phyloP scores from a whole-genome alignment of 2,888 invertebrate genomes.

The Plagodis pulveraria region DNA sequence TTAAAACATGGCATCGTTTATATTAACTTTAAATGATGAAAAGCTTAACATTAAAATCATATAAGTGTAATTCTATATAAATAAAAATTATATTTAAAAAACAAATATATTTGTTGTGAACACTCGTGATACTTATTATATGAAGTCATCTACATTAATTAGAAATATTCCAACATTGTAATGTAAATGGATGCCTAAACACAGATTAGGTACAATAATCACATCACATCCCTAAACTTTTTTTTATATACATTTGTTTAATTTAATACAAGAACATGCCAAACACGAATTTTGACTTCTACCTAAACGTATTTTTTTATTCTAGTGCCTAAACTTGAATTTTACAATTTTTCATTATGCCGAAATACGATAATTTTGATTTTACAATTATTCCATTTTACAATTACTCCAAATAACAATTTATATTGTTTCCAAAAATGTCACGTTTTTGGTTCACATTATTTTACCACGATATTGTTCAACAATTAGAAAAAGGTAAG shows the following conservation, averaged over 20 bases:
- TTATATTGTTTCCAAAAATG: slow-evolving; percentile 37
- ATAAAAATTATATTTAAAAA: slow-evolving; percentile 39
- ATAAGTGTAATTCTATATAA: slow-evolving; percentile 45
- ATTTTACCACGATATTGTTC: slow-evolving; percentile 42
- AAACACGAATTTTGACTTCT: slow-evolving; percentile 80
- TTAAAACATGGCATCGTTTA: slow-evolving; percentile 82
- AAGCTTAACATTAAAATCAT: slow-evolving; percentile 48
- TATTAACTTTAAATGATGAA: slow-evolving; percentile 53
- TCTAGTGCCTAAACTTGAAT: slow-evolving; percentile 70
- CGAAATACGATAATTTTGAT: slow-evolving; percentile 75
- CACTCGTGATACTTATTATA: slow-evolving; percentile 46
- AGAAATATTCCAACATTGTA: slow-evolving; percentile 43
- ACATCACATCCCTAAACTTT: slow-evolving; percentile 73
- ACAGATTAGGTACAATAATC: slow-evolving; percentile 73
- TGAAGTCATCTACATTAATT: slow-evolving; percentile 33
- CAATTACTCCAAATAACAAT: slow-evolving; percentile 24
- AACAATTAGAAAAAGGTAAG: slow-evolving; percentile 45
- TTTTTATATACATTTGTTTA: slow-evolving; percentile 67
- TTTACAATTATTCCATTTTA: slow-evolving; percentile 42
- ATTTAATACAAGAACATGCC: slow-evolving; percentile 69
- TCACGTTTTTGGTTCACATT: slow-evolving; percentile 21
- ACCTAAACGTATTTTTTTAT: slow-evolving; percentile 62
- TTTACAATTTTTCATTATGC: slow-evolving; percentile 70
- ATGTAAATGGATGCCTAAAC: slow-evolving; percentile 59
- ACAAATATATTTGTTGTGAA: slow-evolving; percentile 59